Conservation (phyloP, 2,888 invertebrate species). For the Paralinhomoeus sp. region DNA sequence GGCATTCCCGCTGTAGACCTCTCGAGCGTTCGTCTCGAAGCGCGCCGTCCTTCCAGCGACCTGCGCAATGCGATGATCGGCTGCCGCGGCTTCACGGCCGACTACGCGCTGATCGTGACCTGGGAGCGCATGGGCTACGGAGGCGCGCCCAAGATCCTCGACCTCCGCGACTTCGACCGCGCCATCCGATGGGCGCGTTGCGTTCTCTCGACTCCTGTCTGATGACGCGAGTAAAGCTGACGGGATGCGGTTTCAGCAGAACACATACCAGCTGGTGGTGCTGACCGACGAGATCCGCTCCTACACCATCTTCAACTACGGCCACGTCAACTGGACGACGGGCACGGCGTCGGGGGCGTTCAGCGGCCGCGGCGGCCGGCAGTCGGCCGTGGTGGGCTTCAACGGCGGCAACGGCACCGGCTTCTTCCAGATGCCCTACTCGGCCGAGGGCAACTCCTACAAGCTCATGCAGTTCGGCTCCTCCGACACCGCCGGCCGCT, state of each 20-base stretch:
- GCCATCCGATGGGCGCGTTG: constrained; percentile 10
- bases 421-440: constrained; percentile 11
- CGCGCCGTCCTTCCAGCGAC: too few species aligned
- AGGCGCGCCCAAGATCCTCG: constrained; percentile 13
- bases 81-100: constrained; percentile 62
- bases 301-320: constrained; percentile 79
- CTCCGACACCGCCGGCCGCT: constrained; percentile 41
- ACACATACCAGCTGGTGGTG: constrained; percentile 77
- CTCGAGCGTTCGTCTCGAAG: not conserved
- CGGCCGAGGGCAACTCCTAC: constrained; percentile 15
- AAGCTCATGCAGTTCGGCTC: constrained; percentile 9
- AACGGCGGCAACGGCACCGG: constrained; percentile 76
- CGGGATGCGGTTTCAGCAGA: constrained; percentile 39
- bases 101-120: constrained; percentile 63
- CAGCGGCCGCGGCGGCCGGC: constrained; percentile 8
- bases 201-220: not conserved
- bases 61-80: constrained; percentile 60
- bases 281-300: constrained; percentile 80
- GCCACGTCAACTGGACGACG: constrained; percentile 63
- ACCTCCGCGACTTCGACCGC: constrained; percentile 8
- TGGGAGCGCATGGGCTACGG: constrained; percentile 79
- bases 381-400: constrained; percentile 48
- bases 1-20: not conserved
- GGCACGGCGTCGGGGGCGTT: constrained; percentile 55
- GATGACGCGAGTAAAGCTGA: not conserved